Evolutionary conservation across 1,140 invertebrate species (phyloP), one percentile per base, ranked within the genome.

Genomic region (Bombyx mandarina): DNA sequence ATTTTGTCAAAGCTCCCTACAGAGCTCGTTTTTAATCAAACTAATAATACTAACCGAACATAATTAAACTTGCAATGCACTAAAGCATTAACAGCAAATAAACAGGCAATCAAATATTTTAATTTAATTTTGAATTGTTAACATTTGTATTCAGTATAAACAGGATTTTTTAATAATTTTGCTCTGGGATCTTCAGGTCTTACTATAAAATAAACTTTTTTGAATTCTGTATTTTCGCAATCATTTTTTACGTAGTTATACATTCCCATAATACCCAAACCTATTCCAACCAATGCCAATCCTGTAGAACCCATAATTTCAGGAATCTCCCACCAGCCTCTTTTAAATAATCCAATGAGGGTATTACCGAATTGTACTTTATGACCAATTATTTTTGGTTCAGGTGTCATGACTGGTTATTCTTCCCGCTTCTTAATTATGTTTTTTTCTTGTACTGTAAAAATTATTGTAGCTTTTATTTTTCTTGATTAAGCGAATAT

Each of bases 271-370:
- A 59, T 43, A 9, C 70, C 80, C 12, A 90, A 54, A 7, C 73
- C 81, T 54, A 89, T 59, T 26, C 89, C 90, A 55, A 89, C 10
- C 12, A 90, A 3, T n/a, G 65, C 89, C 58, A 90, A 64, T 52
- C 74, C 66, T 7, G 83, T 74, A 52, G 88, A 78, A 50, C 77
- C 89, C 71, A 92, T 85, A 26, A 92, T 73, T 78, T 90, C 90
- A 12, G 91, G 91, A 64, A 91, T 90, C 68, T 91, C 89, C 85
- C 89, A 88, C 83, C 90, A 91, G 3, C 80, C 89, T 67, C 75
- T 82, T 68, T 88, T 89, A 43, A 90, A 84, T 2, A 89, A 67
- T 3, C 76, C 86, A 9, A 73, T 48, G 2, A 81, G 46, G 2
- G 67, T 73, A 18, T 85, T 85, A 7, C 54, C 44, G 61, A 85